Base-by-base conservation (phyloP, 2,113 vertebrate species). In the Dendrocopos noguchii region DNA sequence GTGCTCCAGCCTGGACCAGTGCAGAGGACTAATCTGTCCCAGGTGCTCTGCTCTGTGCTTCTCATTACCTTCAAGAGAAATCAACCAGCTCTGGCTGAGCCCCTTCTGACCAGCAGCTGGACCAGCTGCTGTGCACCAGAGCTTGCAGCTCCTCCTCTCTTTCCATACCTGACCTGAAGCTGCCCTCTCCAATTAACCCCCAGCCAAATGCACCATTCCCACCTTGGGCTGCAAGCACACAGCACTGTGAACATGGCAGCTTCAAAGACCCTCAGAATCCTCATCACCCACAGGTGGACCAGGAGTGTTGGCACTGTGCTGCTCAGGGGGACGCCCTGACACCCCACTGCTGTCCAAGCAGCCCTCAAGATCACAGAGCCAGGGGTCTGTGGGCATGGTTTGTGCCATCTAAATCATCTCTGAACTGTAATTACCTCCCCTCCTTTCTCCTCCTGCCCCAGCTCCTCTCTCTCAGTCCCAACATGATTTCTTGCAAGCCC, bases 211-310 rank as follows among this genome's bases (percentile, higher is more conserved):
- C 25, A 36, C 27, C 36, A 5, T 60, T 89, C 82, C 52, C 14
- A 33, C 27, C 44, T 12, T 21, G 36, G 29, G 59, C 3, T 57
- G 31, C 39, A 39, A 33, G 31, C 19, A 34, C 28, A 28, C 1
- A 0, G 21, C 59, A 28, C n/a, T 28, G 5, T 10, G 42, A 47
- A 13, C 20, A 3, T 0, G 1, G 29, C 42, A 13, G 39, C 67
- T 27, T 29, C 71, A 57, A 72, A 78, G 29, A 73, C 28, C 60
- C 80, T 57, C 21, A 2, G 7, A 4, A 7, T 24, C 14, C n/a
- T 27, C 4, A 0, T 15, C 29, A 1, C 9, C 29, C 76, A 4
- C 4, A 10, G 39, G 36, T 4, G 52, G 27, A 67, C 24, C 50
- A 33, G 68, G 21, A 85, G 55, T 36, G 7, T 2, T 8, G 42